Evolutionary conservation across 2,797 vertebrate genomes (phyloP).

Genomic region (Esox masquinongy): DNA sequence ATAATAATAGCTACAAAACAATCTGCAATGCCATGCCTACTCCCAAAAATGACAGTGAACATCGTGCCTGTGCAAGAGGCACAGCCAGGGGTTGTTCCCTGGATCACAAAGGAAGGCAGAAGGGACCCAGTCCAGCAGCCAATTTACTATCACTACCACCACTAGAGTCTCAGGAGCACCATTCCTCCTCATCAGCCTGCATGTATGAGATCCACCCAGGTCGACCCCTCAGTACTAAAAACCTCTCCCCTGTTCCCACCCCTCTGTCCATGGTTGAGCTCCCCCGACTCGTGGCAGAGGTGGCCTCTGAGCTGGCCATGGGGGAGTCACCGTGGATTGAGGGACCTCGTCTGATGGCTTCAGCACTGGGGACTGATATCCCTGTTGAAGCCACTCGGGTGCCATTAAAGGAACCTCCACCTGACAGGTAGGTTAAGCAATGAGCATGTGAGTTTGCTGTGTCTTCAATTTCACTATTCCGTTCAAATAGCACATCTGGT

Average conservation of each 20-base stretch:
- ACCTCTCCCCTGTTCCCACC: conserved; percentile 25
- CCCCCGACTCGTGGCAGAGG: conserved; percentile 65
- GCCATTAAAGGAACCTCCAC: conserved; percentile 8
- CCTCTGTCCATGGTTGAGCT: conserved; percentile 63
- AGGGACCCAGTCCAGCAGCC: background rate
- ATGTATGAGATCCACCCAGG: conserved; percentile 25
- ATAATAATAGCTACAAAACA: conserved; percentile 25
- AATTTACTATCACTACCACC: conserved; percentile 42
- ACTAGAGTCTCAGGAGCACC: conserved; percentile 11
- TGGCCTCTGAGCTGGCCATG: conserved; percentile 54
- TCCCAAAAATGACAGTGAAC: conserved; percentile 22
- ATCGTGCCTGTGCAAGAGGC: conserved; percentile 16
- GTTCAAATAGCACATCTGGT: background rate
- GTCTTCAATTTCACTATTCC: conserved; percentile 8
- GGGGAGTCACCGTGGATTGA: conserved; percentile 60
- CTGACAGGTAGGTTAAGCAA: conserved; percentile 42
- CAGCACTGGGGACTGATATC: conserved; percentile 61
- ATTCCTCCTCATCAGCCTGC: conserved; percentile 16
- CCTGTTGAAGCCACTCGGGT: conserved; percentile 41
- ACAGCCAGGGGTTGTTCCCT: background rate
- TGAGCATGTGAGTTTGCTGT: background rate
- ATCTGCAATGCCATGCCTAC: conserved; percentile 50
- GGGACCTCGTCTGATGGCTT: conserved; percentile 62
- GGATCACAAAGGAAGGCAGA: conserved; percentile 28
- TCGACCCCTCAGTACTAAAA: conserved; percentile 5